Percentiles rank a stretch among this genome's conserved stretches.
Evolutionary conservation across 2,888 invertebrate genomes (phyloP).

Genomic region (Lasioglossum villosulum): DNA sequence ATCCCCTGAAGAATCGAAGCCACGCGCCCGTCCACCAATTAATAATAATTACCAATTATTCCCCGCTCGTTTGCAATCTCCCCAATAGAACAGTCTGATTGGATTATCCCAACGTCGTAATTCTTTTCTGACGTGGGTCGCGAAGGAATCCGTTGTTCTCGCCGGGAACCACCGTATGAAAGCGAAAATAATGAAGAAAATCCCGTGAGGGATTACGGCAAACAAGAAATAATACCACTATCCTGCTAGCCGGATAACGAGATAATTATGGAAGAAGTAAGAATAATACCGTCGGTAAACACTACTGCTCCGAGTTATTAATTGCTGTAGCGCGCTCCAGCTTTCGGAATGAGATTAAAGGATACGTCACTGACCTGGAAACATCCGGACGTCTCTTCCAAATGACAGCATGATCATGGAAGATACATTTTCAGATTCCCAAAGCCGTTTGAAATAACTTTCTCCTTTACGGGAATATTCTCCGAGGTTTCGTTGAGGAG

Average conservation of each 20-base stretch:
- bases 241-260: background rate
- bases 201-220: slow-evolving; percentile 4
- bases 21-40: background rate
- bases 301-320: background rate
- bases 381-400: background rate
- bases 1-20: background rate
- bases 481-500: too few species aligned
- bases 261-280: slow-evolving; percentile 37
- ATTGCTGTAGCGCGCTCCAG: background rate
- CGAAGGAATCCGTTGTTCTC: background rate
- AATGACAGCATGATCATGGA: background rate
- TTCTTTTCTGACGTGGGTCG: slow-evolving; percentile 1
- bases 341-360: slow-evolving; percentile 4
- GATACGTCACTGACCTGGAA: background rate
- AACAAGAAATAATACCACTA: slow-evolving; percentile 22
- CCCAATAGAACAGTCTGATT: background rate
- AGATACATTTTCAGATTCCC: background rate
- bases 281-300: slow-evolving; percentile 19
- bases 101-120: background rate
- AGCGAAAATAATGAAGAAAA: background rate
- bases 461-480: too few species aligned
- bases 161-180: background rate
- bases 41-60: background rate
- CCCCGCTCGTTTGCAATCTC: background rate
- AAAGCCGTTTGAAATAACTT: too few species aligned